Conservation (phyloP, 2,888 invertebrate species). For the Acronicta aceris region DNA sequence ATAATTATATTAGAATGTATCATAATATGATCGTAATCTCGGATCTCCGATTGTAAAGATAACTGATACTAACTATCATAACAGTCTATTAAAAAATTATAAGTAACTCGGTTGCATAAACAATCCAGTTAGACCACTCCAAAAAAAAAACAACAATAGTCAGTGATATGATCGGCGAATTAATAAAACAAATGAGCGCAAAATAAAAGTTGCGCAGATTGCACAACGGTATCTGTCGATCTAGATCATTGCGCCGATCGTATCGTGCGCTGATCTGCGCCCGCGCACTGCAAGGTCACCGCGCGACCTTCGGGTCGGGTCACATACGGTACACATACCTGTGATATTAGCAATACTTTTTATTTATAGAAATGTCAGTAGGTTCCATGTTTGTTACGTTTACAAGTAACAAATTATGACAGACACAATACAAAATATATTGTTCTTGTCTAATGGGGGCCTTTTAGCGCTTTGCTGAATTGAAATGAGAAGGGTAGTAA, state of each 20-base stretch:
- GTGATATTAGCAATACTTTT: slow-evolving; percentile 42
- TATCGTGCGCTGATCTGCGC: slow-evolving; percentile 50
- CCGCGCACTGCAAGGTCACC: slow-evolving; percentile 47
- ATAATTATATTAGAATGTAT: no score
- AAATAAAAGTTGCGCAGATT: slow-evolving; percentile 35
- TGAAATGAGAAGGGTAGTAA: no score
- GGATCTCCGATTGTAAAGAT: slow-evolving; percentile 15
- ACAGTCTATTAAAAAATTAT: slow-evolving; percentile 40
- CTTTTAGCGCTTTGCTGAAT: no score
- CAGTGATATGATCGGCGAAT: slow-evolving; percentile 46
- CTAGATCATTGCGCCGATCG: slow-evolving; percentile 52
- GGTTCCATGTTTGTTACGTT: slow-evolving; percentile 10
- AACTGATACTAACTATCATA: slow-evolving; percentile 3
- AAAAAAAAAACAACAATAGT: slow-evolving; percentile 42
- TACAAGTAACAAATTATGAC: neutral
- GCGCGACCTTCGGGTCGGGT: slow-evolving; percentile 50
- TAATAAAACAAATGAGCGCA: slow-evolving; percentile 52
- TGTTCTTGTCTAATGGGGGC: no score
- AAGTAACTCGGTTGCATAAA: slow-evolving; percentile 20
- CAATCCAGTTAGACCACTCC: slow-evolving; percentile 31
- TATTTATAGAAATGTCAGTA: slow-evolving; percentile 9
- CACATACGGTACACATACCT: slow-evolving; percentile 40
- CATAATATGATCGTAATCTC: no score
- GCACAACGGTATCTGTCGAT: slow-evolving; percentile 48
- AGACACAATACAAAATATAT: no score